Evolutionary conservation across 1,140 invertebrate genomes (phyloP).

Genomic region (Drosophila carrolli): DNA sequence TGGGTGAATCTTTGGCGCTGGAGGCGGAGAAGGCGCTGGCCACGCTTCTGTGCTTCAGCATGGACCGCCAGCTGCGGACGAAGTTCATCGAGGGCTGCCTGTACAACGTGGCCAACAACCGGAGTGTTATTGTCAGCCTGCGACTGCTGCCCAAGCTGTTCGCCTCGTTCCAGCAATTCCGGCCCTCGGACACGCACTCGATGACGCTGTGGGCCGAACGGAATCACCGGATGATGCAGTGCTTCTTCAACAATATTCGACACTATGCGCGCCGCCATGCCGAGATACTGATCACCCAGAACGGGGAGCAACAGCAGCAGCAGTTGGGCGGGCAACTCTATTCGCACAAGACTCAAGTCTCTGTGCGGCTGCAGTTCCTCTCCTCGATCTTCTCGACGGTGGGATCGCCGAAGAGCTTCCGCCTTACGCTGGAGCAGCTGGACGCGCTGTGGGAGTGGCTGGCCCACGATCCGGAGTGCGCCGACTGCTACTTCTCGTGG

Average conservation of each 20-base stretch:
- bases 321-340: constrained; percentile 86
- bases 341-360: constrained; percentile 95
- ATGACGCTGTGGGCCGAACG: constrained; percentile 95
- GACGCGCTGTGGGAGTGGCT: constrained; percentile 96
- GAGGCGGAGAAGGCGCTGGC: constrained; percentile 97
- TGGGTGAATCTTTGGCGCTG: constrained; percentile 94
- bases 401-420: constrained; percentile 94
- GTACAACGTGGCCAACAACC: constrained; percentile 94
- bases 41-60: constrained; percentile 95
- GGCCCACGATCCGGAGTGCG: constrained; percentile 92
- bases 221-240: constrained; percentile 95
- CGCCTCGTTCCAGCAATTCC: constrained; percentile 95
- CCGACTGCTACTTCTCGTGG: constrained; percentile 97
- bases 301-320: constrained; percentile 69
- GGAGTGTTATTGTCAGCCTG: constrained; percentile 95
- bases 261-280: constrained; percentile 86
- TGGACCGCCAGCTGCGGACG: constrained; percentile 93
- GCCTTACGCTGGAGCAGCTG: constrained; percentile 94
- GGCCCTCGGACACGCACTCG: constrained; percentile 92
- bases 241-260: constrained; percentile 95
- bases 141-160: constrained; percentile 95
- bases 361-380: constrained; percentile 95
- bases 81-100: constrained; percentile 98
- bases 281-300: constrained; percentile 60
- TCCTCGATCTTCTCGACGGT: constrained; percentile 96